Evolutionary conservation across 2,888 invertebrate genomes (phyloP), one percentile per base, ranked within the genome.

Genomic region (Piscicola geometra): DNA sequence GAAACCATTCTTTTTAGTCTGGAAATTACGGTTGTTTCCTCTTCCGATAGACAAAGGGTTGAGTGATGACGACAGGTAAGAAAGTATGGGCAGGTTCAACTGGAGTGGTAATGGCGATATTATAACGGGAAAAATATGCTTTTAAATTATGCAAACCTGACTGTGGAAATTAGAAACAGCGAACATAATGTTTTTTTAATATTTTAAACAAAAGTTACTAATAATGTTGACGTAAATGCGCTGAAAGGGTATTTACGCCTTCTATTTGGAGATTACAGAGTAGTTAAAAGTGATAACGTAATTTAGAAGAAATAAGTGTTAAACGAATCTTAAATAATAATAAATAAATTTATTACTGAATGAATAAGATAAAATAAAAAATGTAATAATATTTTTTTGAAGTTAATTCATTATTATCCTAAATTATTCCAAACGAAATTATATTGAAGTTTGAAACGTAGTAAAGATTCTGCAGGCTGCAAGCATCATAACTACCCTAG

Each of bases 21-120:
- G 60, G 5, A 56, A 56, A 15, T 21, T 56, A 56, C n/a, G 25
- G 21, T 56, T 56, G 5, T n/a, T n/a, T 21, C 60, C n/a, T 56
- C 60, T 56, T 56, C n/a, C 60, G n/a, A 56, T 25, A 9, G 60
- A 56, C n/a, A 56, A 21, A 56, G 60, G 60, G 25, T 56, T 56
- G 60, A 56, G n/a, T 25, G 60, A 56, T 21, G 60, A 56, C n/a
- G 60, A 9, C 60, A 56, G n/a, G 60, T 56, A 56, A 56, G 60
- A 56, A 56, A 56, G 5, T 5, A 15, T 56, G 3, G 60, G 60
- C 3, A 56, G 60, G 60, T 56, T 56, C 21, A 56, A 25, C 60
- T 56, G 60, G 5, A 56, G n/a, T 56, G 60, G 25, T 3, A 56
- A 56, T 56, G n/a, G 25, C 60, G 60, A 56, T 56, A 56, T 18